phyloP scores from a whole-genome alignment of 1,140 invertebrate species.

The Agraylea sexmaculata region DNA sequence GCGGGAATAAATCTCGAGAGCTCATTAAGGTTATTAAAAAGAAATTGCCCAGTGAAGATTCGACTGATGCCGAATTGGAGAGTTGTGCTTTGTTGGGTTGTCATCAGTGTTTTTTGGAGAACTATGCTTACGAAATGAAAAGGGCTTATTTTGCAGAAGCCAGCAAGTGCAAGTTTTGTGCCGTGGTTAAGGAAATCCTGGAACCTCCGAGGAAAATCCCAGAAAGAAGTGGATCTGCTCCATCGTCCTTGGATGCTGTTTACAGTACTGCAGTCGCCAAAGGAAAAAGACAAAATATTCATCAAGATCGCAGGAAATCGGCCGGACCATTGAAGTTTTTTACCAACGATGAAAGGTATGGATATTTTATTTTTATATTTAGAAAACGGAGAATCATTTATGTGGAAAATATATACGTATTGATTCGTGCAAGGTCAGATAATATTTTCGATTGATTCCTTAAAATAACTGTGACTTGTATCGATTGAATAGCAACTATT shows the following conservation, averaged over 20 bases:
- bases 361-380: conserved; percentile 23
- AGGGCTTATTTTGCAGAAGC: conserved; percentile 36
- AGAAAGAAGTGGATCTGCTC: conserved; percentile 32
- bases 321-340: conserved; percentile 34
- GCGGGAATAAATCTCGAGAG: too few relatives aligned
- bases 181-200: conserved; percentile 36
- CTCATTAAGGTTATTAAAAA: too few relatives aligned
- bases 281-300: conserved; percentile 5
- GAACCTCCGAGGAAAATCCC: conserved; percentile 28
- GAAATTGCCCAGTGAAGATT: conserved; percentile 35
- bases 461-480: too few relatives aligned
- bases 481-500: too few relatives aligned
- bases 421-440: too few relatives aligned
- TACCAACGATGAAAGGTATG: conserved; percentile 31
- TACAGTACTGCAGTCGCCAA: conserved; percentile 16
- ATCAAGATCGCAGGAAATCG: conserved; percentile 30
- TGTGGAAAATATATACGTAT: not conserved
- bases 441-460: too few relatives aligned
- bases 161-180: conserved; percentile 35
- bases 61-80: conserved; percentile 30
- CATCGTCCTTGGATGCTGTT: conserved; percentile 28
- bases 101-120: conserved; percentile 40
- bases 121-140: conserved; percentile 36
- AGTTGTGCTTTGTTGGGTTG: conserved; percentile 29
- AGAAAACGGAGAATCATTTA: conserved; percentile 1